A percentile compares a stretch with the other conserved stretches of the same genome.
These are phyloP conservation scores for Ophiothrix spiculata DNA, from an alignment of 35 echinoderm and acorn worm species.

Conservation along the genomic window DNA sequence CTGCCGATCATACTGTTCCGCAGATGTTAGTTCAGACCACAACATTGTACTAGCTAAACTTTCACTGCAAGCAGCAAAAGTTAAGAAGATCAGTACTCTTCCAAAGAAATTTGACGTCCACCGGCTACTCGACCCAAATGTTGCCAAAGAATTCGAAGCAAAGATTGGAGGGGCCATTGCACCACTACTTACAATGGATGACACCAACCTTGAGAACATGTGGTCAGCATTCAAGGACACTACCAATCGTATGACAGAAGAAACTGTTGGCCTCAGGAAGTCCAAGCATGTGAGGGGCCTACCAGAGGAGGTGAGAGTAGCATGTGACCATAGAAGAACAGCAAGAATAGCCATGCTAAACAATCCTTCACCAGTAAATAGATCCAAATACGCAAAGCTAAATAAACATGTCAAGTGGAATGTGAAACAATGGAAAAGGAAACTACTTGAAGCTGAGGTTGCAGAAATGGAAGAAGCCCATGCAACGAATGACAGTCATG, in stretches of 20 bases:
- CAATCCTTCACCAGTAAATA: conserved; percentile 3
- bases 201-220: conserved; percentile 9
- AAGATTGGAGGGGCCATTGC: not conserved
- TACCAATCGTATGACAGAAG: conserved; percentile 4
- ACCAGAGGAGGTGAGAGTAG: conserved; percentile 23
- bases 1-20: conserved; percentile 31
- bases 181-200: not conserved
- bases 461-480: not conserved
- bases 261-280: conserved; percentile 1
- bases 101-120: not conserved
- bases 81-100: not conserved
- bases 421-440: conserved; percentile 14
- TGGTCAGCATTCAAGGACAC: conserved; percentile 29
- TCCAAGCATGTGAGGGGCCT: conserved; percentile 3
- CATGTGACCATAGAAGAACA: conserved; percentile 24
- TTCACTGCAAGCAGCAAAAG: not conserved
- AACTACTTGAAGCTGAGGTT: not conserved
- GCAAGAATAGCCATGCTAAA: conserved; percentile 23
- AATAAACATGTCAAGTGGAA: conserved; percentile 5
- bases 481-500: not conserved
- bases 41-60: conserved; percentile 20
- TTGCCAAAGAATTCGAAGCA: not conserved
- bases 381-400: conserved; percentile 1
- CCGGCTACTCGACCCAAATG: not conserved
- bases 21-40: conserved; percentile 23